phyloP scores from a whole-genome alignment of 2,113 vertebrate species.

The Himantopus leucocephalus region DNA sequence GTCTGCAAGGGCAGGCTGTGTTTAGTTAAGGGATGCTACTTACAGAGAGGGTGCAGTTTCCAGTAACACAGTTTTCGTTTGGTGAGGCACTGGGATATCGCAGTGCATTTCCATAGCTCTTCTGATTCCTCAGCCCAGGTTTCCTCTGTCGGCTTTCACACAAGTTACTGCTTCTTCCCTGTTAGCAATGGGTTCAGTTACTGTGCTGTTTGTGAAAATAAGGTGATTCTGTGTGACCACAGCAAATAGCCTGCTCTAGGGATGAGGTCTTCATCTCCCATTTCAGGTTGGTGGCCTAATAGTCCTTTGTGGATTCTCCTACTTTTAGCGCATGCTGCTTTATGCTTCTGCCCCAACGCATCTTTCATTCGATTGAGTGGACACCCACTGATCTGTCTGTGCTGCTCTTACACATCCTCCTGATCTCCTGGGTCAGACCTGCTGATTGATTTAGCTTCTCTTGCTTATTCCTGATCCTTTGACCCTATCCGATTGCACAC shows the following conservation, averaged over 20 bases:
- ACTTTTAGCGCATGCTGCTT: neutral
- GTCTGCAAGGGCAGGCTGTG: neutral
- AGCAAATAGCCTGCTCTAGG: neutral
- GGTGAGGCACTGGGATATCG: neutral
- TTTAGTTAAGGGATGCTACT: neutral
- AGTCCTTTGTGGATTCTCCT: neutral
- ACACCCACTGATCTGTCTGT: neutral
- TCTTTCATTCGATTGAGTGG: neutral
- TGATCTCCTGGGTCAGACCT: neutral
- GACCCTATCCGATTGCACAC: neutral
- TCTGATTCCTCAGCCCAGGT: neutral
- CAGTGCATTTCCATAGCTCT: neutral
- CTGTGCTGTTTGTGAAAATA: neutral
- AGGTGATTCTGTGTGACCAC: neutral
- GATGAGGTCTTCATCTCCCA: neutral
- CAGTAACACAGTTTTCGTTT: neutral
- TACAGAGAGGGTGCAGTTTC: neutral
- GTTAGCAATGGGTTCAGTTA: neutral
- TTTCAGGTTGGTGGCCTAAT: neutral
- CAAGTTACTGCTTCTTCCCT: neutral
- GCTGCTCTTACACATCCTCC: neutral
- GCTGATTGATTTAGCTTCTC: neutral
- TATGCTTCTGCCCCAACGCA: neutral
- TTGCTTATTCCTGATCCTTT: neutral
- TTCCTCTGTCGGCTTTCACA: neutral